A percentile compares a stretch with the other conserved stretches of the same genome.
Conservation (phyloP, 1,140 invertebrate genomes). For the Neodiprion lecontei region DNA sequence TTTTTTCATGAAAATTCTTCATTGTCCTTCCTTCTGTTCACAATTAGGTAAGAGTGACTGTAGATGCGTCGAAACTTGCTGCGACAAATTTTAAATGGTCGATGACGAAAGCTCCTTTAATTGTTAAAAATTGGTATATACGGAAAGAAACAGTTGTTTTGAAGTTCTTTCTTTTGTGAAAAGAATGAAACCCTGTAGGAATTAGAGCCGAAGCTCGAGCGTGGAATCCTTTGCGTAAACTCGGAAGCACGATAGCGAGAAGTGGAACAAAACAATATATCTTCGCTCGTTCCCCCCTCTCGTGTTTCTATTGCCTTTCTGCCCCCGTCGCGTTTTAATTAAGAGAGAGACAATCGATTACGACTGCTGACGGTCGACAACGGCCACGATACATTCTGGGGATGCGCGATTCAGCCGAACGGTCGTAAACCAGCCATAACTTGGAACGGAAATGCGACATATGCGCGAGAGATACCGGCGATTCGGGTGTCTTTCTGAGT, state of each 20-base stretch:
- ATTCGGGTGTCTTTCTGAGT: neutral
- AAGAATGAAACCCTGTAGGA: neutral
- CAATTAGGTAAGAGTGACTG: neutral
- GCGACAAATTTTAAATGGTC: neutral
- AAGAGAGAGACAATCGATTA: neutral
- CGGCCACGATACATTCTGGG: neutral
- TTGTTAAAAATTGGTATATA: neutral
- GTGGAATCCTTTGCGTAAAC: neutral
- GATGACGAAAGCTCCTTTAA: neutral
- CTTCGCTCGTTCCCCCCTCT: neutral
- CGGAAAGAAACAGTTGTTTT: too few species aligned
- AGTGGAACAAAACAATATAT: neutral
- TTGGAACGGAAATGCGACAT: neutral
- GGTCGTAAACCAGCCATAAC: neutral
- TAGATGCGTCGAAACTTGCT: neutral
- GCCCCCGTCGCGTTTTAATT: neutral
- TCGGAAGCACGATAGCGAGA: constrained; percentile 3
- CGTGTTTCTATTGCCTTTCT: neutral
- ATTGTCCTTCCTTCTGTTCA: neutral
- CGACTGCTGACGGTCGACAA: neutral
- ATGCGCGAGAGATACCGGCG: neutral
- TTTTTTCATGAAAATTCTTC: neutral
- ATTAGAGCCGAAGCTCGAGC: neutral
- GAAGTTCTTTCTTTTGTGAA: neutral
- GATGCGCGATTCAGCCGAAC: neutral